Evolutionary conservation across 2,797 vertebrate genomes (phyloP), one percentile per base, ranked within the genome.

Genomic region (Austrolebias charrua): DNA sequence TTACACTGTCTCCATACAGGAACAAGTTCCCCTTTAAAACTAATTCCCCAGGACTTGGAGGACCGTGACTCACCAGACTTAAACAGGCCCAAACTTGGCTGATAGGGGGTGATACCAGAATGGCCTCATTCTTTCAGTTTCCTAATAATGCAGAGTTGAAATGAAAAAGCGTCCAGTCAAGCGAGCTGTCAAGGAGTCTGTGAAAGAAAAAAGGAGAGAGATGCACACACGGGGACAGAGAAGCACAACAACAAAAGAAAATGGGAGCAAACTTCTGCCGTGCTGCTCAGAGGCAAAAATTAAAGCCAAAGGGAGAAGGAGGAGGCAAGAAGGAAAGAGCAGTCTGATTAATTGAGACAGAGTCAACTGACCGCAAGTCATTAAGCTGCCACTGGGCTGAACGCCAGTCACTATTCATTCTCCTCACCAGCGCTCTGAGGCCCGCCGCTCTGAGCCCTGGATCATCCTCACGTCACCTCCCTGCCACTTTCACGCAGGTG

Each of bases 291-390:
- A 73, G 65, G 49, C 63, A 73, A 66, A 73, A 73, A 80, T 68
- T n/a, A 71, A 55, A 81, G 71, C 73, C 61, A 76, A 68, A 49
- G 55, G 57, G 58, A 77, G 73, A 59, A 64, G 20, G 51, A 50
- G 20, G 13, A 70, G 64, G 63, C 63, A 29, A 77, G 63, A 42
- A 1, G 78, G 85, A 90, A 86, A 83, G 85, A 90, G 87, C 80
- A 82, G 80, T 82, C 84, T 88, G 86, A 91, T 91, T 89, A 89
- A 91, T 87, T 89, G 88, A 92, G 89, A 92, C 88, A 87, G 89
- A 91, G 83, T 84, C 84, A 87, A 87, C 87, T 90, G 85, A 91
- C 88, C 86, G 82, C 90, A 86, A 90, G 87, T 89, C 87, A 90
- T 92, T 91, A 90, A 89, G 88, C 85, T 70, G 85, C 87, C 86